Conservation (phyloP, 1,140 invertebrate genomes). For the Anastrepha ludens region DNA sequence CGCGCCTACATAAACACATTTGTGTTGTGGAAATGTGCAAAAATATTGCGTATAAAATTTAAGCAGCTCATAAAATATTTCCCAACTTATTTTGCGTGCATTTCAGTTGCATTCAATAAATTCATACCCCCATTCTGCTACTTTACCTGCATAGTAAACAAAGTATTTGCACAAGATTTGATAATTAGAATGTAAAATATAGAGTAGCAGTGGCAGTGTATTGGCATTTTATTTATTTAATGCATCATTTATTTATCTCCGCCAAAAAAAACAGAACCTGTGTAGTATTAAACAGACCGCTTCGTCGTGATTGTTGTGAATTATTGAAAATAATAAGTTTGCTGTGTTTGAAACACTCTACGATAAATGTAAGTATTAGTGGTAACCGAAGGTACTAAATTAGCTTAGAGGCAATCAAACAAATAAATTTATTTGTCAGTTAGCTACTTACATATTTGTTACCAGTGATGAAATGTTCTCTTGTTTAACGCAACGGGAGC, state of each 20-base stretch:
- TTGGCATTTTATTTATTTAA: background rate
- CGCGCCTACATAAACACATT: background rate
- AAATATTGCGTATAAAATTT: background rate
- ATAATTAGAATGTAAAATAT: too few relatives aligned
- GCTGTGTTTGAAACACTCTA: background rate
- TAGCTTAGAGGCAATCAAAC: too few relatives aligned
- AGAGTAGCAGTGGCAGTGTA: background rate
- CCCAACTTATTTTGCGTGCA: background rate
- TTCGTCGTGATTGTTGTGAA: background rate
- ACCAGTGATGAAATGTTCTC: too few relatives aligned
- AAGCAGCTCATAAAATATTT: background rate
- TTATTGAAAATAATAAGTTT: background rate
- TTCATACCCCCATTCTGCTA: too few relatives aligned
- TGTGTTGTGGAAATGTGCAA: background rate
- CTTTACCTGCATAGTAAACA: too few relatives aligned
- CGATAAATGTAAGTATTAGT: too few relatives aligned
- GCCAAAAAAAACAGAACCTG: background rate
- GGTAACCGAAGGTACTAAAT: too few relatives aligned
- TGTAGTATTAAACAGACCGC: background rate
- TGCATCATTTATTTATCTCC: background rate
- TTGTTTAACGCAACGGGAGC: too few relatives aligned
- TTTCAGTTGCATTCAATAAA: too few relatives aligned
- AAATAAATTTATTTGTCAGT: too few relatives aligned
- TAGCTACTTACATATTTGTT: too few relatives aligned
- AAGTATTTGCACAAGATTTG: too few relatives aligned